Conservation (phyloP, 2,797 vertebrate genomes). For the Enteromius anoplus region DNA sequence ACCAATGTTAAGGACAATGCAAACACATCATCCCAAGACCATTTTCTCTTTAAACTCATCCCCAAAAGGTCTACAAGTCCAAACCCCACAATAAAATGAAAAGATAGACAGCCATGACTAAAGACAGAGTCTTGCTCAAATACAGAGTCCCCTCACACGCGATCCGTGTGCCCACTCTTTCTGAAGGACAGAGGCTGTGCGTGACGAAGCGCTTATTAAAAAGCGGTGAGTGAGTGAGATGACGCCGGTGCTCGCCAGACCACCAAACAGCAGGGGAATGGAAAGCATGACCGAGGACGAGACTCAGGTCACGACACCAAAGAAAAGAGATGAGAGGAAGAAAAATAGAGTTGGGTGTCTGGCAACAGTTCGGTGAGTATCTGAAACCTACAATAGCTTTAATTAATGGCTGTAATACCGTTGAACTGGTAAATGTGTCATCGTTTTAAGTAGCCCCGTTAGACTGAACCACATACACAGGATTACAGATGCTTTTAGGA, state of each 20-base stretch:
- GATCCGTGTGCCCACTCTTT: constrained; percentile 49
- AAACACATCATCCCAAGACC: not conserved
- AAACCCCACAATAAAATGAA: not conserved
- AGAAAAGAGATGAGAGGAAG: constrained; percentile 23
- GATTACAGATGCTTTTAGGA: not conserved
- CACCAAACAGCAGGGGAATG: constrained; percentile 4
- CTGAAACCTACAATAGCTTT: not conserved
- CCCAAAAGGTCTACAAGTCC: not conserved
- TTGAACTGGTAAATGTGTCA: not conserved
- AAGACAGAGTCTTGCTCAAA: constrained; percentile 19
- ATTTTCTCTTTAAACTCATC: not conserved
- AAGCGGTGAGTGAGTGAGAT: constrained; percentile 64
- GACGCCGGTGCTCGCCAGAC: constrained; percentile 48
- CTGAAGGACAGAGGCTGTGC: constrained; percentile 70
- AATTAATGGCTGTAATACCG: not conserved
- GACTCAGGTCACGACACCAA: constrained; percentile 5
- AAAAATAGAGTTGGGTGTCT: not conserved
- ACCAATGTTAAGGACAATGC: not conserved
- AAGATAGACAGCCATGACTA: not conserved
- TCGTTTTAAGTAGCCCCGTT: not conserved
- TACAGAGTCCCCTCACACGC: constrained; percentile 14
- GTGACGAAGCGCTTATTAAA: constrained; percentile 33
- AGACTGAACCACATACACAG: not conserved
- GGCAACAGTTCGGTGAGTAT: not conserved
- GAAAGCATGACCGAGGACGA: not conserved